phyloP scores from a whole-genome alignment of 2,888 invertebrate species.

The Thymelicus acteon region DNA sequence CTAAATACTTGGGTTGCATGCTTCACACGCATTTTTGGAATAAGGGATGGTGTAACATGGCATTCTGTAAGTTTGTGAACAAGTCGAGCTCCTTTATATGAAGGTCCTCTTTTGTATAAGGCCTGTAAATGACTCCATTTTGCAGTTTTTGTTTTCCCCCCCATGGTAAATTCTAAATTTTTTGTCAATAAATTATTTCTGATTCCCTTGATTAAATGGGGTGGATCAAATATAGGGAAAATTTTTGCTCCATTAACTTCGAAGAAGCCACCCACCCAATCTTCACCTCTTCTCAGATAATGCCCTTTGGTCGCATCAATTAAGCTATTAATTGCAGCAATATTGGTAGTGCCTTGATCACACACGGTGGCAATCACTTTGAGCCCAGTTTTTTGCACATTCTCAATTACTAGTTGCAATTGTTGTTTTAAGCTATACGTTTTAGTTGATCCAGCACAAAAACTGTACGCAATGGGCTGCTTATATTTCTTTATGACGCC shows the following conservation, averaged over 20 bases:
- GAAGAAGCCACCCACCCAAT: conserved; percentile 11
- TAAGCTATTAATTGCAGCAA: conserved; percentile 1
- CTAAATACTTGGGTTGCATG: background rate
- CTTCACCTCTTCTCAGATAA: conserved; percentile 20
- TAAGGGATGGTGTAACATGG: background rate
- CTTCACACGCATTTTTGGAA: conserved; percentile 12
- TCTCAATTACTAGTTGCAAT: conserved; percentile 35
- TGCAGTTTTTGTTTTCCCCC: background rate
- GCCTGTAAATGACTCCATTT: background rate
- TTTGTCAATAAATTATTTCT: conserved; percentile 3
- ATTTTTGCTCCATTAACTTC: background rate
- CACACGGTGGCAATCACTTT: conserved; percentile 41
- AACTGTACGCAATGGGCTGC: conserved; percentile 42
- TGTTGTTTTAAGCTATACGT: conserved; percentile 9
- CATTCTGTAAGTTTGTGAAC: conserved; percentile 1
- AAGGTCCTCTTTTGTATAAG: background rate
- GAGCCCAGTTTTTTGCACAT: conserved; percentile 35
- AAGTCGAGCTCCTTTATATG: background rate
- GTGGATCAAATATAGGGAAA: conserved; percentile 4
- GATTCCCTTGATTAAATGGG: conserved; percentile 8
- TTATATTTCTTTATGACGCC: conserved; percentile 47
- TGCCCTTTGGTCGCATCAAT: background rate
- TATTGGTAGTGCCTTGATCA: conserved; percentile 14
- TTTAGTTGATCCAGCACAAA: conserved; percentile 29
- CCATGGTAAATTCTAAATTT: background rate